phyloP scores from a whole-genome alignment of 2,113 vertebrate species.

The Natator depressus region DNA sequence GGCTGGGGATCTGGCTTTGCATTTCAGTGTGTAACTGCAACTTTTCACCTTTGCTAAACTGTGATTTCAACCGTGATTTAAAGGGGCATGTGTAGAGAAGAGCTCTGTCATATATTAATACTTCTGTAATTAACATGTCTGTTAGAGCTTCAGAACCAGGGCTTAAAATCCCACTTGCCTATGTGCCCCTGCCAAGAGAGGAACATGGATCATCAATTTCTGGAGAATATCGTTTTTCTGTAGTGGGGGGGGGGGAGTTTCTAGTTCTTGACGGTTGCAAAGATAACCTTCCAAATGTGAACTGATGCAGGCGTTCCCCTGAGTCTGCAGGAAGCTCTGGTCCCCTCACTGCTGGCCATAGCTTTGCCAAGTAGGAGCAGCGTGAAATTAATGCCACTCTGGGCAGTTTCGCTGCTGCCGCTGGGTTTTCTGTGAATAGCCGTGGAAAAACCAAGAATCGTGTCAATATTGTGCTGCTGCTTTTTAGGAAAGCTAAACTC shows the following conservation, averaged over 20 bases:
- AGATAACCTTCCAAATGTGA: conserved; percentile 56
- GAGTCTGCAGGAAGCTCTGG: conserved; percentile 39
- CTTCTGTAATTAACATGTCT: conserved; percentile 60
- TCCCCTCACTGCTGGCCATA: neutral
- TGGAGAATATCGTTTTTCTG: conserved; percentile 1
- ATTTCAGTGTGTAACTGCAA: conserved; percentile 22
- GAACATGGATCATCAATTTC: neutral
- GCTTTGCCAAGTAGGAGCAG: neutral
- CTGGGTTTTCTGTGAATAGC: conserved; percentile 46
- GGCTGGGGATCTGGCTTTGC: conserved; percentile 21
- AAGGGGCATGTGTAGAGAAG: conserved; percentile 62
- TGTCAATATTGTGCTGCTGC: conserved; percentile 55
- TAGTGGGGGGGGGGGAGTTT: neutral
- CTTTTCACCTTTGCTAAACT: conserved; percentile 61
- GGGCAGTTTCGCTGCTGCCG: conserved; percentile 22
- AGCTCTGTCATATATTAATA: conserved; percentile 44
- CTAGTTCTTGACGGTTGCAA: neutral
- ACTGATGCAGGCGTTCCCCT: conserved; percentile 1
- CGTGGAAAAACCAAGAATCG: conserved; percentile 49
- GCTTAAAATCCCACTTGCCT: conserved; percentile 11
- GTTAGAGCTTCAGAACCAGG: conserved; percentile 24
- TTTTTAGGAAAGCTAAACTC: conserved; percentile 17
- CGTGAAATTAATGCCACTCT: neutral
- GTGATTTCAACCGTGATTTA: conserved; percentile 75
- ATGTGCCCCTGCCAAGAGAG: conserved; percentile 24